phyloP scores from a whole-genome alignment of 2,888 invertebrate genomes.

The Ditula angustiorana region DNA sequence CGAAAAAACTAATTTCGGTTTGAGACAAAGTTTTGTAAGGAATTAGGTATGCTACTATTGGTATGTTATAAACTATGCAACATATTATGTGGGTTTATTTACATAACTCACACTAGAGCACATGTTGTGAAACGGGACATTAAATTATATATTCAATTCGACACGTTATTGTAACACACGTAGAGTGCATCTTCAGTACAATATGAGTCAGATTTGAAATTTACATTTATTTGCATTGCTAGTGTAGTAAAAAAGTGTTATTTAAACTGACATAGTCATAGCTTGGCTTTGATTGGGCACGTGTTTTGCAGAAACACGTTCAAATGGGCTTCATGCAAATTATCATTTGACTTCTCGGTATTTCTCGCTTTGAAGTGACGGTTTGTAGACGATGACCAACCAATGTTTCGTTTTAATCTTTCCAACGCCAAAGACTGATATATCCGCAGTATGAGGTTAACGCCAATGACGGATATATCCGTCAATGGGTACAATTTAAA shows the following conservation, averaged over 20 bases:
- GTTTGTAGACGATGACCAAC: no score
- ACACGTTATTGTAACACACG: constrained; percentile 23
- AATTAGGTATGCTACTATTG: background rate
- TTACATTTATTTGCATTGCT: constrained; percentile 1
- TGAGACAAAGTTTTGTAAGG: no score
- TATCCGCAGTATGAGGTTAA: no score
- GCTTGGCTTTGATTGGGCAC: background rate
- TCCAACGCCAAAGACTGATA: no score
- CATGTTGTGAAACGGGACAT: constrained; percentile 1
- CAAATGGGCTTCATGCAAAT: no score
- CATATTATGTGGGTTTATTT: constrained; percentile 4
- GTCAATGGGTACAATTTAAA: no score
- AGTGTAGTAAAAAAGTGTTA: background rate
- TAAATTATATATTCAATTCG: background rate
- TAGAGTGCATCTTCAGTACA: background rate
- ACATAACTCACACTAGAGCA: constrained; percentile 7
- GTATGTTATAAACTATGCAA: constrained; percentile 3
- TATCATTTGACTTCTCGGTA: no score
- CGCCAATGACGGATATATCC: no score
- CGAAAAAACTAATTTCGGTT: no score
- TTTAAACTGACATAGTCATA: background rate
- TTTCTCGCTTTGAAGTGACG: no score
- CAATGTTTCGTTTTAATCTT: no score
- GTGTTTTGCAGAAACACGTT: background rate
- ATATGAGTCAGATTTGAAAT: background rate